These are phyloP conservation scores for Takifugu ocellatus DNA, from an alignment of 2,797 vertebrate species.

Conservation along the genomic window DNA sequence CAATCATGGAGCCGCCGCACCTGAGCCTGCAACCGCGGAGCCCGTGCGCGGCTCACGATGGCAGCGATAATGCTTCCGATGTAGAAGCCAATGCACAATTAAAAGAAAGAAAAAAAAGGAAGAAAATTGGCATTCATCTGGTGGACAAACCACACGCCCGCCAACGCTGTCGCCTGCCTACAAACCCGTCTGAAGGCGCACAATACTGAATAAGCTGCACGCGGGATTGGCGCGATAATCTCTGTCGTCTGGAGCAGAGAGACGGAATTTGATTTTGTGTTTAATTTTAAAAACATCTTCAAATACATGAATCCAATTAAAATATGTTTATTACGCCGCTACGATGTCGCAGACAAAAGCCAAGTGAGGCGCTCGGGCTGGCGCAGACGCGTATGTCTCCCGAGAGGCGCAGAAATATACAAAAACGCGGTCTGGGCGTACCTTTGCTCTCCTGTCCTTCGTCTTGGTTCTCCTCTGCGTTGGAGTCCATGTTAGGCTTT, in stretches of 20 bases:
- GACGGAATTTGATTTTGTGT: no score
- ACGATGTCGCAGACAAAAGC: constrained; percentile 51
- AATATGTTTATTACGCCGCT: constrained; percentile 16
- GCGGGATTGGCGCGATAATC: constrained; percentile 1
- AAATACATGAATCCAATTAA: constrained; percentile 12
- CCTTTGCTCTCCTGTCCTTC: constrained; percentile 98
- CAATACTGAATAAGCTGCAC: constrained; percentile 12
- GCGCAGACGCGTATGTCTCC: constrained; percentile 69
- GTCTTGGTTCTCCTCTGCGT: constrained; percentile 90
- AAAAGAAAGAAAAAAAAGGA: not conserved
- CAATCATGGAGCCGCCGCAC: constrained; percentile 19
- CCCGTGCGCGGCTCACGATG: constrained; percentile 12
- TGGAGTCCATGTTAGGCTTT: constrained; percentile 96
- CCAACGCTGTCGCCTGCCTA: not conserved
- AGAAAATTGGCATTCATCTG: constrained; percentile 42
- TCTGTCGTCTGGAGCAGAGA: not conserved
- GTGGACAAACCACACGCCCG: constrained; percentile 40
- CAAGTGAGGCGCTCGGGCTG: constrained; percentile 62
- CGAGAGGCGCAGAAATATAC: constrained; percentile 18
- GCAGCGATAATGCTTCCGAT: constrained; percentile 25
- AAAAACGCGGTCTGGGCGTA: constrained; percentile 61
- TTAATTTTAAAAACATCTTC: not conserved
- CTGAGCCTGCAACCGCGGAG: constrained; percentile 39
- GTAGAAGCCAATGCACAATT: constrained; percentile 15
- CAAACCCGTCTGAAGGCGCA: constrained; percentile 7